These are phyloP conservation scores for Platichthys flesus DNA, from an alignment of 2,113 vertebrate genomes.

Conservation along the genomic window DNA sequence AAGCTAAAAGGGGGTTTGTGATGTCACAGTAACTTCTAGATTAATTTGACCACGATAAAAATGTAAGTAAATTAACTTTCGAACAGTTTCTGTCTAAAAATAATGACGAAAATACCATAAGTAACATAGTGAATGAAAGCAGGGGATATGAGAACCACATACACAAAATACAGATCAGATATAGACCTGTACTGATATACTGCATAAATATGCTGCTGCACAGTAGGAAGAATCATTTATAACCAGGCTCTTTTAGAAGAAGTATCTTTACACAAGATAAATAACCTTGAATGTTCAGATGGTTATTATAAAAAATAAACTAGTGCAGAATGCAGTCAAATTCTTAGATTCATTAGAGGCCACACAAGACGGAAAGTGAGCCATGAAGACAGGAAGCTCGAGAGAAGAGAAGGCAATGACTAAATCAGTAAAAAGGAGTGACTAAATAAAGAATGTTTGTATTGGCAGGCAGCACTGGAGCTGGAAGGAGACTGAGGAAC, in stretches of 20 bases:
- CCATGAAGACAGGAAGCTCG: neutral
- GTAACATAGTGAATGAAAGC: no score
- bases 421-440: neutral
- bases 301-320: neutral
- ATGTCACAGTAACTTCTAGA: neutral
- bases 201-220: neutral
- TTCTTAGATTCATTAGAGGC: neutral
- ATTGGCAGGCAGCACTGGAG: neutral
- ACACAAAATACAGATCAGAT: neutral
- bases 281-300: neutral
- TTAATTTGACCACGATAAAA: no score
- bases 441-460: slow-evolving; percentile 17
- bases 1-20: no score
- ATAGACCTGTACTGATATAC: neutral
- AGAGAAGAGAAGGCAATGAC: neutral
- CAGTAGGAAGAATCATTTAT: no score
- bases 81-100: no score
- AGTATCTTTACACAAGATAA: neutral
- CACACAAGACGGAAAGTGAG: neutral
- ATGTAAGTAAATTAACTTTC: no score
- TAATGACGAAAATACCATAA: no score
- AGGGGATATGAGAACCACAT: no score
- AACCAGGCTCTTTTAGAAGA: neutral
- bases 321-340: neutral
- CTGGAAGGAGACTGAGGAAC: neutral